Conservation (phyloP, 2,888 invertebrate genomes). For the Trissolcus brochymenae region DNA sequence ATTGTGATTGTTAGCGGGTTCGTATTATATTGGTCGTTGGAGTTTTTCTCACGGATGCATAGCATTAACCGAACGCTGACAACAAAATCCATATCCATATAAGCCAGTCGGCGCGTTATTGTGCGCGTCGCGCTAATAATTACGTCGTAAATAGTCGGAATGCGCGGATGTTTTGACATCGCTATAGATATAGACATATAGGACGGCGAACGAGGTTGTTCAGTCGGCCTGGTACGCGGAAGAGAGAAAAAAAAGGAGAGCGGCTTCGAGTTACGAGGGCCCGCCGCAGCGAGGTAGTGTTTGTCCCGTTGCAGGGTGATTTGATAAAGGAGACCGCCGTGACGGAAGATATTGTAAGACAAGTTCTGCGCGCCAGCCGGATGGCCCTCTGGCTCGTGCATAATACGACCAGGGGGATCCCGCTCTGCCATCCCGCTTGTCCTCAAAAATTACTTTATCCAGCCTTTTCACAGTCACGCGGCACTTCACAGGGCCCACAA, state of each 20-base stretch:
- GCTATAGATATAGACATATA: conserved; percentile 40
- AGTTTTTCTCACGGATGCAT: conserved; percentile 3
- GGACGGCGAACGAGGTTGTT: conserved; percentile 34
- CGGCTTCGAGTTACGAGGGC: conserved; percentile 63
- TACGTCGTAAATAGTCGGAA: conserved; percentile 46
- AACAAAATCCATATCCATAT: conserved; percentile 23
- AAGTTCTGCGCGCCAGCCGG: conserved; percentile 72
- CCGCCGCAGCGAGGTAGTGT: conserved; percentile 62
- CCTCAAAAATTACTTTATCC: conserved; percentile 56
- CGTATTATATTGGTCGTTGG: not conserved
- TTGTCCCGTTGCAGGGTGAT: conserved; percentile 71
- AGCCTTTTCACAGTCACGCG: conserved; percentile 49
- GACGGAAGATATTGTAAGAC: conserved; percentile 75
- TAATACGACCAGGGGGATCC: conserved; percentile 51
- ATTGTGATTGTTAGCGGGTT: not conserved
- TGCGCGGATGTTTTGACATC: conserved; percentile 43
- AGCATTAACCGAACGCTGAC: conserved; percentile 5
- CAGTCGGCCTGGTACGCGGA: conserved; percentile 46
- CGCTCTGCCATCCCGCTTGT: conserved; percentile 38
- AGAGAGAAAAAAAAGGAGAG: conserved; percentile 52
- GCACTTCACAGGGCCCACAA: conserved; percentile 48
- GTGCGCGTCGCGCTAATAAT: conserved; percentile 36
- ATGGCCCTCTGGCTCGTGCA: conserved; percentile 65
- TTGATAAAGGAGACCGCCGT: conserved; percentile 75
- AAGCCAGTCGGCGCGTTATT: conserved; percentile 27